These are phyloP conservation scores for Hoplodrina blanda DNA, from an alignment of 2,888 invertebrate genomes.

Conservation along the genomic window DNA sequence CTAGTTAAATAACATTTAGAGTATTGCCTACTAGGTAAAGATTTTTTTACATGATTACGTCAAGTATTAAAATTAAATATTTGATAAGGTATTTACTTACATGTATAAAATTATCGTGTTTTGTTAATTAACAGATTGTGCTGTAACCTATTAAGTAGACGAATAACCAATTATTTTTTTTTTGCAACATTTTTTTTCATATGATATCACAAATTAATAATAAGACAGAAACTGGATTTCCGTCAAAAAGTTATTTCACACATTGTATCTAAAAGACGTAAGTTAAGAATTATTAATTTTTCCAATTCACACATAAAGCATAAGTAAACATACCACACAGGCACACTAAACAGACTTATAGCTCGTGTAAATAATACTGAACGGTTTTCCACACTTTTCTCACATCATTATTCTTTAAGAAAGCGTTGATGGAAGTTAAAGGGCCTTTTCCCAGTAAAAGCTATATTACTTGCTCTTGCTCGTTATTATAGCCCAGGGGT, in stretches of 20 bases:
- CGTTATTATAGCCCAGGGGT: neutral
- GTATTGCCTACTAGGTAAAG: neutral
- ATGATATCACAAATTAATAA: neutral
- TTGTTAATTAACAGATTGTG: constrained; percentile 21
- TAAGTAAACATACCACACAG: constrained; percentile 42
- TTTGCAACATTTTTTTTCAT: neutral
- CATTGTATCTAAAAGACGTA: constrained; percentile 38
- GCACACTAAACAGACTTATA: constrained; percentile 33
- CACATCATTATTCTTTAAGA: constrained; percentile 35
- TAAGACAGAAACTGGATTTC: constrained; percentile 13
- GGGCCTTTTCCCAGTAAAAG: constrained; percentile 16
- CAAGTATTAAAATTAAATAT: neutral
- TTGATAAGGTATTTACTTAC: neutral
- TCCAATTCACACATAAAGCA: constrained; percentile 22
- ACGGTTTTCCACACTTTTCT: constrained; percentile 25
- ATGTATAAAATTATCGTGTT: neutral
- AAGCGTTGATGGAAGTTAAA: constrained; percentile 22
- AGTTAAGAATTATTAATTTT: constrained; percentile 40
- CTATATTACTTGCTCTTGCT: neutral
- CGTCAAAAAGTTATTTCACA: constrained; percentile 35
- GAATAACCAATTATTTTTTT: constrained; percentile 10
- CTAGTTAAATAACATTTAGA: neutral
- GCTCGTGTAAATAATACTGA: constrained; percentile 33
- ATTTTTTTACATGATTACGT: constrained; percentile 1
- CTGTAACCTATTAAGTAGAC: constrained; percentile 3